These are phyloP conservation scores for Numenius arquata DNA, from an alignment of 2,113 vertebrate species.

Conservation along the genomic window DNA sequence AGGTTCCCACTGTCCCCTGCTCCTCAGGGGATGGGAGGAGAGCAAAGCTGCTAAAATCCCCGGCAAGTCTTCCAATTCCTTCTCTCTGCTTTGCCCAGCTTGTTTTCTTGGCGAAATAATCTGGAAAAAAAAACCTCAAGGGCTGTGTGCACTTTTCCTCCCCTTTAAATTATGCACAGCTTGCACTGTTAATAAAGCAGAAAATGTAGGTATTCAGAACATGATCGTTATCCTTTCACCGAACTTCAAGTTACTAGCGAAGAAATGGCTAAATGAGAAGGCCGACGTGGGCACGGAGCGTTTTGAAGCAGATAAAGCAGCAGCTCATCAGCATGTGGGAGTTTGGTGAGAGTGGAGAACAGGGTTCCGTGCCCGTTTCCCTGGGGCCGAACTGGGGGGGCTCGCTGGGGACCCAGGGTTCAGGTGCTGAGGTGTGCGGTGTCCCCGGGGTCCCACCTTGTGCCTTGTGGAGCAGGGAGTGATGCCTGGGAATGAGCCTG, in stretches of 20 bases:
- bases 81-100: background rate
- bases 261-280: background rate
- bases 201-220: background rate
- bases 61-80: rapidly evolving
- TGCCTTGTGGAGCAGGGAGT: background rate
- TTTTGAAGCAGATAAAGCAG: background rate
- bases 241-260: background rate
- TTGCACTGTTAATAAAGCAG: background rate
- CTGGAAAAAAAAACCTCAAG: background rate
- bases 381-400: background rate
- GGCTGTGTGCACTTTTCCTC: background rate
- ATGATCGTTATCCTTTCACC: background rate
- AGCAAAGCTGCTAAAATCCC: background rate
- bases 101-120: background rate
- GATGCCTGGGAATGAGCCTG: background rate
- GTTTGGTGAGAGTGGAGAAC: background rate
- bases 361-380: background rate
- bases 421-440: rapidly evolving
- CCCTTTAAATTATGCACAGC: background rate
- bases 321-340: background rate
- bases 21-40: background rate
- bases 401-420: rapidly evolving
- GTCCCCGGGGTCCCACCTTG: too few relatives aligned
- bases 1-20: background rate
- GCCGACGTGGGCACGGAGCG: rapidly evolving